These are phyloP conservation scores for Netelia melanura DNA, from an alignment of 2,888 invertebrate genomes.

Conservation along the genomic window DNA sequence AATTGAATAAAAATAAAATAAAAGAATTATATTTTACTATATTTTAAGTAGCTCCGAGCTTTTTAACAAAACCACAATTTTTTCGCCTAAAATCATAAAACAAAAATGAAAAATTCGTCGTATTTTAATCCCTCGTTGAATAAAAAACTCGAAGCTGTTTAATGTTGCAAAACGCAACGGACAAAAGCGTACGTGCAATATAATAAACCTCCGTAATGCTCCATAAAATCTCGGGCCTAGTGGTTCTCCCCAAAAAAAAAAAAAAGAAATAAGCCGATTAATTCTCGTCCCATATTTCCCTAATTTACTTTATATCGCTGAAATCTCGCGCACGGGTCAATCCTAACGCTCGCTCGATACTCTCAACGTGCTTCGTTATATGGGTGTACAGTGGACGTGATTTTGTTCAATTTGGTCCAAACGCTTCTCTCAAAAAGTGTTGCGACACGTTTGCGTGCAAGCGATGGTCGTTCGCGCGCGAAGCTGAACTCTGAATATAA, in stretches of 20 bases:
- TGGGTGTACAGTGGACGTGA: conserved; percentile 1
- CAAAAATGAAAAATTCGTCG: too few species aligned
- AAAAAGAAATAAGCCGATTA: conserved; percentile 7
- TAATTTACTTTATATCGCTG: conserved; percentile 40
- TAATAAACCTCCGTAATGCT: not conserved
- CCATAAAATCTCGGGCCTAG: not conserved
- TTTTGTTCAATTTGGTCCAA: conserved; percentile 51
- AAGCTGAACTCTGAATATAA: not conserved
- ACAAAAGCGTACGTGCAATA: too few species aligned
- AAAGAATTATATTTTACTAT: too few species aligned
- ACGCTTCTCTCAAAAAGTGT: conserved; percentile 54
- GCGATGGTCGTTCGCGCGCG: conserved; percentile 19
- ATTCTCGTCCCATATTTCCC: conserved; percentile 42
- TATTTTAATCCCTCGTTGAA: too few species aligned
- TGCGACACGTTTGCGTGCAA: conserved; percentile 18
- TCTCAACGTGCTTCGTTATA: conserved; percentile 12
- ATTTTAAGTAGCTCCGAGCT: too few species aligned
- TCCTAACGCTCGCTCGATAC: conserved; percentile 21
- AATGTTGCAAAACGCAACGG: too few species aligned
- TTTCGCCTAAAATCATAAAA: too few species aligned
- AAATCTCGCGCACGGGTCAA: not conserved
- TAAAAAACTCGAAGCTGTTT: too few species aligned
- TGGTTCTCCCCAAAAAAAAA: too few species aligned
- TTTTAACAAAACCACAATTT: too few species aligned
- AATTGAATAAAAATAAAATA: too few species aligned